These are phyloP conservation scores for Suillia variegata DNA, from an alignment of 2,888 invertebrate genomes.

Conservation along the genomic window DNA sequence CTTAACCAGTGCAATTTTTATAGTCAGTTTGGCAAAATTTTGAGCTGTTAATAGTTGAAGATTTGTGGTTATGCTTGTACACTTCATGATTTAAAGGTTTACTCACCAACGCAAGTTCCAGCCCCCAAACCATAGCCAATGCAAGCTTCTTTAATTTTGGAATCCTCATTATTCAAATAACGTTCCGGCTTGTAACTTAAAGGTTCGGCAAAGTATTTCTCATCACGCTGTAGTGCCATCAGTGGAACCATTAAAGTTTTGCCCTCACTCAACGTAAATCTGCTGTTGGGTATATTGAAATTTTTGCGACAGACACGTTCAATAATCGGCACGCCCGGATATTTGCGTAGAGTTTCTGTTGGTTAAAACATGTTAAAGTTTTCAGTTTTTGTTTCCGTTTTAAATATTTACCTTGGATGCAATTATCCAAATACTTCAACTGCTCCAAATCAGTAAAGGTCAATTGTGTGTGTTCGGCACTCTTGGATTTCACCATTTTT, in stretches of 20 bases:
- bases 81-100: too few species aligned
- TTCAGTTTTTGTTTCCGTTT: too few species aligned
- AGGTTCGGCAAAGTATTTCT: conserved; percentile 59
- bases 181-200: conserved; percentile 61
- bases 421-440: conserved; percentile 61
- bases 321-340: conserved; percentile 60
- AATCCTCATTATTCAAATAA: conserved; percentile 48
- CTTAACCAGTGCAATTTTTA: conserved; percentile 52
- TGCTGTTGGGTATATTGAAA: conserved; percentile 52
- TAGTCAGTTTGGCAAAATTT: conserved; percentile 52
- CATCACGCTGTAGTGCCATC: conserved; percentile 60
- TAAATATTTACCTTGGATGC: conserved; percentile 58
- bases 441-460: conserved; percentile 58
- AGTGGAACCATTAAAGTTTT: conserved; percentile 57
- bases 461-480: conserved; percentile 34
- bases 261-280: conserved; percentile 53
- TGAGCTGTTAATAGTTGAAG: conserved; percentile 49
- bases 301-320: conserved; percentile 58
- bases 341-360: conserved; percentile 60
- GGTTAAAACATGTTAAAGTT: background rate
- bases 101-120: conserved; percentile 57
- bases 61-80: too few species aligned
- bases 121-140: conserved; percentile 60
- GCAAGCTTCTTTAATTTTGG: conserved; percentile 44
- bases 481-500: conserved; percentile 37